Evolutionary conservation across 2,888 invertebrate genomes (phyloP).

Genomic region (Tanytarsus gracilentus): DNA sequence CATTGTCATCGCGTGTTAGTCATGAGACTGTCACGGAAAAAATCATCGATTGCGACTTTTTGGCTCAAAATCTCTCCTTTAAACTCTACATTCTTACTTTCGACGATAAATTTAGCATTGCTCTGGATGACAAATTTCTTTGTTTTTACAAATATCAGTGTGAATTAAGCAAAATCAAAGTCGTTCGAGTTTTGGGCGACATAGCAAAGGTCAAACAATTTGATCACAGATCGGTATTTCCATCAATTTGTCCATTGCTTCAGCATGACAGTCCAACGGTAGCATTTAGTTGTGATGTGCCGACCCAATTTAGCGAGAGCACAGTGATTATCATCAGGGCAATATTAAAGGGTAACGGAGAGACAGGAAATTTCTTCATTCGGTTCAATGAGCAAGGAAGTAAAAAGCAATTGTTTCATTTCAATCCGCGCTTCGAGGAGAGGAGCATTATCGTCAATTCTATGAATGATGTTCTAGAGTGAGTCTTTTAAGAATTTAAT

Average conservation of each 20-base stretch:
- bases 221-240: conserved; percentile 16
- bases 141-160: background rate
- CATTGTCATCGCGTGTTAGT: too few species aligned
- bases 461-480: conserved; percentile 13
- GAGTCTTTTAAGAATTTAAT: background rate
- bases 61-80: too few species aligned
- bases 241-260: conserved; percentile 1
- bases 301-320: background rate
- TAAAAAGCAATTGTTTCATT: conserved; percentile 1
- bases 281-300: conserved; percentile 14
- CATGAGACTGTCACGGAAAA: too few species aligned
- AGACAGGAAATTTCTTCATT: conserved; percentile 4
- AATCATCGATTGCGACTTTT: too few species aligned
- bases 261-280: background rate
- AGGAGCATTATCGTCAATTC: background rate
- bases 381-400: conserved; percentile 11
- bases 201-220: background rate
- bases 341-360: background rate
- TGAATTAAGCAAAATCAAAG: background rate
- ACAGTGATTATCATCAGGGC: conserved; percentile 3
- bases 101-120: conserved; percentile 13
- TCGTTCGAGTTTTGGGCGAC: background rate
- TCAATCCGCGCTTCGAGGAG: conserved; percentile 10
- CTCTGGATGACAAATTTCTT: conserved; percentile 1
- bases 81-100: conserved; percentile 5